phyloP scores from a whole-genome alignment of 2,888 invertebrate genomes.

The Trissoscelio sp. region DNA sequence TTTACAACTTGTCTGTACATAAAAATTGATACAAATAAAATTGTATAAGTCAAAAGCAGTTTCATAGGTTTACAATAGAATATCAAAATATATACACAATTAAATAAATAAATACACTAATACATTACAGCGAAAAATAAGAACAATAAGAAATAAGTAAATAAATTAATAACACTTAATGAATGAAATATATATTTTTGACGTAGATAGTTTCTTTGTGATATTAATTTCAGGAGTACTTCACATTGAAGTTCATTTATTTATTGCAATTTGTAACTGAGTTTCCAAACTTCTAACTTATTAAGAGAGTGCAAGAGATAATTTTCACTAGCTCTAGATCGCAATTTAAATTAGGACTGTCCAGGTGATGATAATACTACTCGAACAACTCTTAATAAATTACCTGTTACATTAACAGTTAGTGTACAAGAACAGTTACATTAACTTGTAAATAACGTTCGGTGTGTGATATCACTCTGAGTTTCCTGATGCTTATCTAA shows the following conservation, averaged over 20 bases:
- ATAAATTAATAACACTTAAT: too few relatives aligned
- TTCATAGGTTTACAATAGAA: too few relatives aligned
- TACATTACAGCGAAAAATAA: too few relatives aligned
- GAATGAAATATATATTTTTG: too few relatives aligned
- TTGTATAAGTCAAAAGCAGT: too few relatives aligned
- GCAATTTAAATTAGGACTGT: constrained; percentile 24
- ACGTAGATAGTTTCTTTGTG: not conserved
- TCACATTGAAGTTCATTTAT: not conserved
- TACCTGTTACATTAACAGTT: constrained; percentile 40
- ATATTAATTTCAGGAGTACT: not conserved
- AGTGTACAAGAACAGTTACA: constrained; percentile 19
- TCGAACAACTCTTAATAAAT: constrained; percentile 31
- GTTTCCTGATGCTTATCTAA: constrained; percentile 28
- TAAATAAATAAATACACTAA: too few relatives aligned
- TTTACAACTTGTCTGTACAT: too few relatives aligned
- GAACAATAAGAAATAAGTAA: too few relatives aligned
- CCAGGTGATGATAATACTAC: constrained; percentile 20
- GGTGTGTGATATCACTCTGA: constrained; percentile 10
- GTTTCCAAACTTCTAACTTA: not conserved
- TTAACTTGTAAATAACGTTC: constrained; percentile 20
- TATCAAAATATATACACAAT: too few relatives aligned
- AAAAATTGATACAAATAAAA: too few relatives aligned
- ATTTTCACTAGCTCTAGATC: constrained; percentile 6
- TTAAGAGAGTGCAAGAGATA: constrained; percentile 10
- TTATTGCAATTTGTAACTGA: not conserved